phyloP scores from a whole-genome alignment of 1,140 invertebrate genomes.

The Cydia amplana region DNA sequence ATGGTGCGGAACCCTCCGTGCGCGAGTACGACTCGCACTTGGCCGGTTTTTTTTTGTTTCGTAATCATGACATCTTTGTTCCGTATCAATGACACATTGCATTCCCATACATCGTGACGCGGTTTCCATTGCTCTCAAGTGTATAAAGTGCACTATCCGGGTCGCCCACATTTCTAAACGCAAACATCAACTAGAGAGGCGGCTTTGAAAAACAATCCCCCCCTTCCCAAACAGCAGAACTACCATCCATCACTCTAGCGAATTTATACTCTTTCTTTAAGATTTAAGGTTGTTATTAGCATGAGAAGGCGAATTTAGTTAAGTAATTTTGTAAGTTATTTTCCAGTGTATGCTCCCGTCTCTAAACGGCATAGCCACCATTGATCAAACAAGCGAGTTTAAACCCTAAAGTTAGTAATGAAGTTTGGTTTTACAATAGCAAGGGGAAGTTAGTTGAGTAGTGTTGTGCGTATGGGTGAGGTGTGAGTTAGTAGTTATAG shows the following conservation, averaged over 20 bases:
- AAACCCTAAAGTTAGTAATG: background rate
- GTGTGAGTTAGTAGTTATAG: slow-evolving; percentile 7
- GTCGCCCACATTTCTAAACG: background rate
- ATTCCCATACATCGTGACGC: background rate
- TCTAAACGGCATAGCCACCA: background rate
- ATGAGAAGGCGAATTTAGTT: background rate
- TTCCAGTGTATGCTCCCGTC: background rate
- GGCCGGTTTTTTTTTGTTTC: too few relatives aligned
- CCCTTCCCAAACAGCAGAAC: background rate
- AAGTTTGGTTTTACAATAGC: background rate
- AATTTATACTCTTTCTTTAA: background rate
- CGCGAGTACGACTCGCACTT: too few relatives aligned
- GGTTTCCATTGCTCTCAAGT: background rate
- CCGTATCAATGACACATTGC: too few relatives aligned
- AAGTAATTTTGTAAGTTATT: background rate
- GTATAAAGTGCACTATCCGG: background rate
- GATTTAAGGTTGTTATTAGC: background rate
- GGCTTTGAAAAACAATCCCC: background rate
- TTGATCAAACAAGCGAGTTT: background rate
- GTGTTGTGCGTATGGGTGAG: background rate
- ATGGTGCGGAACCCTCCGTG: too few relatives aligned
- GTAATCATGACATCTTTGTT: too few relatives aligned
- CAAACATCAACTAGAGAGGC: background rate
- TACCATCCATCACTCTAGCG: background rate
- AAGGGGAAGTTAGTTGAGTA: background rate